Evolutionary conservation across 2,113 vertebrate species (phyloP), one percentile per base, ranked within the genome.

Genomic region (Gulo gulo): DNA sequence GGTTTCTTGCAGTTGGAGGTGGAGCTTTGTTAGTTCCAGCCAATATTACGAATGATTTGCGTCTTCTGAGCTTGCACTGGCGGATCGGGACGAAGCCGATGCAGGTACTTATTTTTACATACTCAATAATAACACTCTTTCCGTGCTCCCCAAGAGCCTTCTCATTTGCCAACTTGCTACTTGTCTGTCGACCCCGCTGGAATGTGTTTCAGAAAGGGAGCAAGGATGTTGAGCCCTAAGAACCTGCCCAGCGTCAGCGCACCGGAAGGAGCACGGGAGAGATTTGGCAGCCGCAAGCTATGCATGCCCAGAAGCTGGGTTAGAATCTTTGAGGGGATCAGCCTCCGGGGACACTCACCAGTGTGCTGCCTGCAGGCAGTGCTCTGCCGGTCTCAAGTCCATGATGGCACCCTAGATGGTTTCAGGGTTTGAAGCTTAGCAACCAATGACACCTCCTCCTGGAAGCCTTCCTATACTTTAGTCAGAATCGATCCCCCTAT

Each of bases 141-240:
- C 4, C 0, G 0, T 8, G 1, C 23, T 31, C 34, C 23, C 52
- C 0, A 14, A 65, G n/a, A 34, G 31, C 10, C 45, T 59, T 31
- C 45, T 42, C 0, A 1, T 13, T 7, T 39, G 81, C 4, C 2
- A 0, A 6, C 61, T 1, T 26, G 36, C 3, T 52, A 3, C 0
- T 10, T 57, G 6, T n/a, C 9, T 10, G 59, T 42, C 61, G 10
- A 1, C 10, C 14, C 67, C 0, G 0, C 26, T 14, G 74, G 69
- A 21, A 10, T 4, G 8, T 2, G 20, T 15, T 42, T 42, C 34
- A 4, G 13, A 1, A 36, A 31, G n/a, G 2, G 18, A 14, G 24
- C 3, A 8, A 88, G n/a, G 31, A 31, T 1, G 6, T 3, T 6
- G 34, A 18, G 31, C 12, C 69, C 61, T 6, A 29, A 31, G 47